Evolutionary conservation across 2,797 vertebrate species (phyloP).

Genomic region (Coregonus suidteri): DNA sequence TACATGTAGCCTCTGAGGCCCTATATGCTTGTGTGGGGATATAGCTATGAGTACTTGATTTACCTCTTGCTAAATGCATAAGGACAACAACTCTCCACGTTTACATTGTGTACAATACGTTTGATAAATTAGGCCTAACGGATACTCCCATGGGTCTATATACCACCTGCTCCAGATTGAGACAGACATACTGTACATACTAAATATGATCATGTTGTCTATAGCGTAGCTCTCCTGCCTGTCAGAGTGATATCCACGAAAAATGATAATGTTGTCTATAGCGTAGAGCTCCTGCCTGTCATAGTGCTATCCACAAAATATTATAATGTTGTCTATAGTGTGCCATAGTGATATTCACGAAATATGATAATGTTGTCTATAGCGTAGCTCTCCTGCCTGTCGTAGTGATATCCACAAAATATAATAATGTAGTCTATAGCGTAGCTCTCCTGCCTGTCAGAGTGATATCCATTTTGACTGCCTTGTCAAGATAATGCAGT

Average conservation of each 20-base stretch:
- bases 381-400: slow-evolving; percentile 36
- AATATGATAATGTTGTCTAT: slow-evolving; percentile 58
- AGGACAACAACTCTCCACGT: slow-evolving; percentile 48
- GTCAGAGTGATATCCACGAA: slow-evolving; percentile 43
- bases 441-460: slow-evolving; percentile 36
- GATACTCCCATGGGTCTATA: slow-evolving; percentile 48
- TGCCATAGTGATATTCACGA: slow-evolving; percentile 30
- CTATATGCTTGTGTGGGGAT: background rate
- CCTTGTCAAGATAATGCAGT: too few species aligned
- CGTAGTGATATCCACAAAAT: slow-evolving; percentile 41
- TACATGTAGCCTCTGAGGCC: background rate
- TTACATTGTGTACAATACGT: slow-evolving; percentile 52
- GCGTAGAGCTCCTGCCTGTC: slow-evolving; percentile 37
- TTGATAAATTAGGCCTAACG: slow-evolving; percentile 55
- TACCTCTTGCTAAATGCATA: slow-evolving; percentile 1
- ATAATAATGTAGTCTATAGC: slow-evolving; percentile 57
- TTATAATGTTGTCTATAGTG: slow-evolving; percentile 55
- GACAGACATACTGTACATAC: slow-evolving; percentile 49
- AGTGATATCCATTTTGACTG: slow-evolving; percentile 8
- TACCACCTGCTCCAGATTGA: slow-evolving; percentile 63
- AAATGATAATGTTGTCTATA: slow-evolving; percentile 58
- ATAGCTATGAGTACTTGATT: background rate
- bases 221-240: slow-evolving; percentile 34
- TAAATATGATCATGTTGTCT: slow-evolving; percentile 58
- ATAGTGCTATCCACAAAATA: slow-evolving; percentile 43